Evolutionary conservation across 2,888 invertebrate species (phyloP).

Genomic region (Drosophila maculinotata): DNA sequence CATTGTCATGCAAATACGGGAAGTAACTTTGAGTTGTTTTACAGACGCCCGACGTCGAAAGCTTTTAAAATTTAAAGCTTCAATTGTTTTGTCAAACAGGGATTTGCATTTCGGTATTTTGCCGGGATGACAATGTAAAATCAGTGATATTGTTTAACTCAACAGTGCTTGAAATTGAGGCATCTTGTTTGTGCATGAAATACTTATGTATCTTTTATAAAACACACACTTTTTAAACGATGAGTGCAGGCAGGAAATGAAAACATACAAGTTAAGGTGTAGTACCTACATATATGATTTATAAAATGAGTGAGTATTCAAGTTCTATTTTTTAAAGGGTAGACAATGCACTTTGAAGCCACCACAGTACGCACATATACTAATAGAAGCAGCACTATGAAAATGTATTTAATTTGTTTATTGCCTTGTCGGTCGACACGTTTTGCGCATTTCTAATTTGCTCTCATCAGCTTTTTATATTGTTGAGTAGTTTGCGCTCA

Average conservation of each 20-base stretch:
- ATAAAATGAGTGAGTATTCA: too few species aligned
- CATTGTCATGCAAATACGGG: constrained; percentile 43
- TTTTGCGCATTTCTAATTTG: constrained; percentile 69
- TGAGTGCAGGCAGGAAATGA: too few species aligned
- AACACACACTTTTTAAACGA: too few species aligned
- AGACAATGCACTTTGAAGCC: constrained; percentile 11
- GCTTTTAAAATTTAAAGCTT: background rate
- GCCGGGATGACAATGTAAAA: background rate
- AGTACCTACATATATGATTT: too few species aligned
- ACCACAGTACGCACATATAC: background rate
- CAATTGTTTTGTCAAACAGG: background rate
- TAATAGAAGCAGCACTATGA: constrained; percentile 1
- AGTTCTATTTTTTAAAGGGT: too few species aligned
- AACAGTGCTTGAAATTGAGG: background rate
- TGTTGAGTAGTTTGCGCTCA: constrained; percentile 15
- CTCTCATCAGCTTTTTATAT: constrained; percentile 46
- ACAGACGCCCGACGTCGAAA: constrained; percentile 35
- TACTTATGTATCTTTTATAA: too few species aligned
- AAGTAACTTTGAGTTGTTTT: constrained; percentile 35
- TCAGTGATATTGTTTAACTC: background rate
- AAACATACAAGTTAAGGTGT: too few species aligned
- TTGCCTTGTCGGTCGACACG: constrained; percentile 48
- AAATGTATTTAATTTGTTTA: constrained; percentile 7
- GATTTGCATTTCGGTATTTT: background rate
- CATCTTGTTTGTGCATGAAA: too few species aligned